These are phyloP conservation scores for Parnassius apollo DNA, from an alignment of 2,888 invertebrate species.

Conservation along the genomic window DNA sequence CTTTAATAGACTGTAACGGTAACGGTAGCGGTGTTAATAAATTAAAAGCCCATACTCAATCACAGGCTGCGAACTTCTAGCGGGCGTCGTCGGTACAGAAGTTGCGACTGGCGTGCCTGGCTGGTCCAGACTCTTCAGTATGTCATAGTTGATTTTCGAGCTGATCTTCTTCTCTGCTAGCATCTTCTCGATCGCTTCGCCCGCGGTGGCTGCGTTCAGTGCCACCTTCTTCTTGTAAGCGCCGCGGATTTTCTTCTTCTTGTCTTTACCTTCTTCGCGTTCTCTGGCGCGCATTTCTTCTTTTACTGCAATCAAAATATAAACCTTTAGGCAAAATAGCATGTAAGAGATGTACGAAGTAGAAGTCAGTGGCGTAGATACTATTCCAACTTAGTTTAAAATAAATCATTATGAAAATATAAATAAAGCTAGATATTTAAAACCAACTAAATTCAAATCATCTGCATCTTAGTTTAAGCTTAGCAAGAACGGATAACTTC, in stretches of 20 bases:
- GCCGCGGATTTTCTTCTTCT: slow-evolving; percentile 88
- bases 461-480: too few species aligned
- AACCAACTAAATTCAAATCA: too few species aligned
- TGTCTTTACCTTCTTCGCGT: slow-evolving; percentile 92
- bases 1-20: too few species aligned
- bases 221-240: slow-evolving; percentile 82
- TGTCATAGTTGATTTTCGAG: slow-evolving; percentile 98
- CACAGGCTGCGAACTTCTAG: slow-evolving; percentile 12
- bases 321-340: too few species aligned
- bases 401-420: too few species aligned
- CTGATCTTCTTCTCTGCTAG: slow-evolving; percentile 96
- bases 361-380: too few species aligned
- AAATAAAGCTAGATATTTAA: too few species aligned
- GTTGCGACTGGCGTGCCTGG: slow-evolving; percentile 45
- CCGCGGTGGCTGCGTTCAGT: slow-evolving; percentile 85
- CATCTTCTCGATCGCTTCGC: slow-evolving; percentile 98
- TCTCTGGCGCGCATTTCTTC: slow-evolving; percentile 90
- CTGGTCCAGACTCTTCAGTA: slow-evolving; percentile 89
- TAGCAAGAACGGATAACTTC: too few species aligned
- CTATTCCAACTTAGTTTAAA: too few species aligned
- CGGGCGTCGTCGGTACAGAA: slow-evolving; percentile 6
- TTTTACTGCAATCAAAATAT: slow-evolving; percentile 81
- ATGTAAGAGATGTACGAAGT: too few species aligned
- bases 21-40: too few species aligned
- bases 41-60: slow-evolving; percentile 33